Conservation (phyloP, 1,140 invertebrate genomes). For the Scaptomyza montana region DNA sequence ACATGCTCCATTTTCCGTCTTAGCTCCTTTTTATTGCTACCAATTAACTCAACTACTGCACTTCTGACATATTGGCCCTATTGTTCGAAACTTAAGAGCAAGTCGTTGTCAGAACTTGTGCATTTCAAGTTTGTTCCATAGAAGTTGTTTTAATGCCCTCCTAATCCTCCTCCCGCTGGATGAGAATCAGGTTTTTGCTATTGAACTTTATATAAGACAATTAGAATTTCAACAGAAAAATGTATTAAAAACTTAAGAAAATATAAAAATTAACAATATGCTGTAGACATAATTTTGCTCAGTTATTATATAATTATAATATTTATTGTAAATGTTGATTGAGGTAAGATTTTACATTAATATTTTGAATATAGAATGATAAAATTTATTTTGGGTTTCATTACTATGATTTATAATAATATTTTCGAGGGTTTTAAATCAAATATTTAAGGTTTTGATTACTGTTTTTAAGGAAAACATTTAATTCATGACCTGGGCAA, state of each 20-base stretch:
- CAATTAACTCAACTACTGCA: slow-evolving; percentile 29
- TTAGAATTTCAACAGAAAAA: too few species aligned
- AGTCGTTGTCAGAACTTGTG: slow-evolving; percentile 40
- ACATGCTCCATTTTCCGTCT: neutral
- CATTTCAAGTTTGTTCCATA: slow-evolving; percentile 41
- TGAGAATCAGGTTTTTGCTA: neutral
- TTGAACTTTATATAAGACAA: too few species aligned
- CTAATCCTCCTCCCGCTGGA: neutral
- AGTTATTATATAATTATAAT: too few species aligned
- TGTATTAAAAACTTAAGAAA: too few species aligned
- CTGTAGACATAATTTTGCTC: too few species aligned
- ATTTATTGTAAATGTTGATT: too few species aligned
- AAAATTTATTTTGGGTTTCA: too few species aligned
- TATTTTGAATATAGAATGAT: too few species aligned
- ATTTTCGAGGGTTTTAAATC: neutral
- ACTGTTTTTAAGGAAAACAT: slow-evolving; percentile 9
- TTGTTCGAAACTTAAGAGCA: slow-evolving; percentile 63
- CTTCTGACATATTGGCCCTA: slow-evolving; percentile 52
- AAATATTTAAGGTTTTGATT: slow-evolving; percentile 1
- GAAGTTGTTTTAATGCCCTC: neutral
- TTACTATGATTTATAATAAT: neutral
- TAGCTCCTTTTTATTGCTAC: slow-evolving; percentile 8
- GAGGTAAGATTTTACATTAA: too few species aligned
- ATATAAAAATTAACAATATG: too few species aligned
- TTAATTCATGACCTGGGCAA: slow-evolving; percentile 17